phyloP scores from a whole-genome alignment of 2,113 vertebrate genomes.

The Micronycteris hirsuta region DNA sequence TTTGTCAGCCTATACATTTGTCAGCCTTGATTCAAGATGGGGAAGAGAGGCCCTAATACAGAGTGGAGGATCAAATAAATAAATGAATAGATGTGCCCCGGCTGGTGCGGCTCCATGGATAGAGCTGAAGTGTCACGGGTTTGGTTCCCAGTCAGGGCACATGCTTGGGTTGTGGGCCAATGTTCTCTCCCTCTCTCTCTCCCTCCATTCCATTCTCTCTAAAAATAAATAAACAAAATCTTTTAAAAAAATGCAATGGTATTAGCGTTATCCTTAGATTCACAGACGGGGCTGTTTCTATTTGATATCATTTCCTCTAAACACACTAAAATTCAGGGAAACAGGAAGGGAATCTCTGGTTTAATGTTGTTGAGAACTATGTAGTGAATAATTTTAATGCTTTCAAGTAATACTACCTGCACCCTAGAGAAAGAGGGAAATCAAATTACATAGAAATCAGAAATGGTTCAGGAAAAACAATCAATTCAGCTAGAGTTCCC shows the following conservation, averaged over 20 bases:
- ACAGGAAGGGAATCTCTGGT: conserved; percentile 45
- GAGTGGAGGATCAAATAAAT: not conserved
- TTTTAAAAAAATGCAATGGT: not conserved
- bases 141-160: too few relatives aligned
- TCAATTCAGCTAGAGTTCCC: not conserved
- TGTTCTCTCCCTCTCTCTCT: too few relatives aligned
- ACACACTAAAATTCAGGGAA: not conserved
- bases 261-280: not conserved
- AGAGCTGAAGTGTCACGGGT: too few relatives aligned
- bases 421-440: not conserved
- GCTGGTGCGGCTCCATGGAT: too few relatives aligned
- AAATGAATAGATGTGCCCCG: too few relatives aligned
- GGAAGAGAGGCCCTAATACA: not conserved
- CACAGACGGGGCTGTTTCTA: not conserved
- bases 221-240: too few relatives aligned
- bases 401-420: conserved; percentile 44
- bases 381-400: conserved; percentile 67
- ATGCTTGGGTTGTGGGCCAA: too few relatives aligned
- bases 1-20: not conserved
- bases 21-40: not conserved
- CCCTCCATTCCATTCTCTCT: too few relatives aligned
- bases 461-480: not conserved
- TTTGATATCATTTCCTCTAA: not conserved
- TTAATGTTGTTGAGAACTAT: conserved; percentile 38
- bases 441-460: conserved; percentile 35